Evolutionary conservation across 2,888 invertebrate genomes (phyloP).

Genomic region (Pyralis farinalis): DNA sequence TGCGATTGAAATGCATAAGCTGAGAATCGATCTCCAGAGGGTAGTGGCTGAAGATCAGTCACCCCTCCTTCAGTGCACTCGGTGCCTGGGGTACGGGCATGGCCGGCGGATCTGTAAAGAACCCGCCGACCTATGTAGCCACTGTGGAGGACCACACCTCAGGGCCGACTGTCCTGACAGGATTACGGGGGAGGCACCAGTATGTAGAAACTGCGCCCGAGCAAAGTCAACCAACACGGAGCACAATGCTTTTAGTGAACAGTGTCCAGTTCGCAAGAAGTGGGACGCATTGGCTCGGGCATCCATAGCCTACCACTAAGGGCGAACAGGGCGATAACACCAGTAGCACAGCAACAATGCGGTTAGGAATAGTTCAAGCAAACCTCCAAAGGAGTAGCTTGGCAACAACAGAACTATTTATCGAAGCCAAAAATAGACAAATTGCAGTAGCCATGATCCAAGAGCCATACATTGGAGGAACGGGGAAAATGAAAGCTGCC

Average conservation of each 20-base stretch:
- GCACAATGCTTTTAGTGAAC: conserved; percentile 10
- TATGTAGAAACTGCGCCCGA: conserved; percentile 4
- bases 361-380: background rate
- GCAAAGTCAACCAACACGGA: background rate
- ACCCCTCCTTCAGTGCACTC: conserved; percentile 16
- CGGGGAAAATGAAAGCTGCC: background rate
- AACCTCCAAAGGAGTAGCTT: conserved; percentile 8
- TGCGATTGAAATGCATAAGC: no score
- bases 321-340: background rate
- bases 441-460: conserved; percentile 5
- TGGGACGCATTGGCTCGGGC: conserved; percentile 10
- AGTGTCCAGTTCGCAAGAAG: conserved; percentile 3
- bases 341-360: no score
- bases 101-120: conserved; percentile 11
- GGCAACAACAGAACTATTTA: conserved; percentile 7
- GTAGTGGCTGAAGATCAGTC: conserved; percentile 14
- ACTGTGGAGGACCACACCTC: conserved; percentile 11
- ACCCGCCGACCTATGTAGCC: conserved; percentile 10
- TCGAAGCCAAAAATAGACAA: background rate
- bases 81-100: conserved; percentile 16
- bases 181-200: conserved; percentile 1
- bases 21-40: conserved; percentile 6
- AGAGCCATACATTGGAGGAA: conserved; percentile 9
- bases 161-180: background rate
- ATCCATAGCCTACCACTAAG: conserved; percentile 7